Evolutionary conservation across 2,888 invertebrate genomes (phyloP).

Genomic region (Apeira syringaria): DNA sequence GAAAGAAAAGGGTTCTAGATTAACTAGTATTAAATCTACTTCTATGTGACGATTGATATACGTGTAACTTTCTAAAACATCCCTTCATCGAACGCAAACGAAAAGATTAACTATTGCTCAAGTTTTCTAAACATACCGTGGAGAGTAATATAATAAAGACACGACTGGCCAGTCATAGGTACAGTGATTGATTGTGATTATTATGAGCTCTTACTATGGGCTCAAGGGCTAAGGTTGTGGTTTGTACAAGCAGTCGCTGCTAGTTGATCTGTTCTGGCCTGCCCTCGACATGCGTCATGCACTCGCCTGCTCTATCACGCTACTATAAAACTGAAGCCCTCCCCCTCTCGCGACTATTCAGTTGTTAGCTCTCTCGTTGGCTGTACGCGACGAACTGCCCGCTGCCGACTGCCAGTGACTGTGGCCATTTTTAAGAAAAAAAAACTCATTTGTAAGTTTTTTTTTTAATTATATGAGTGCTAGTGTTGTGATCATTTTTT

Average conservation of each 20-base stretch:
- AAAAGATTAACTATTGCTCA: no score
- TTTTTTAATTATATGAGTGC: constrained; percentile 5
- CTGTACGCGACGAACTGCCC: constrained; percentile 32
- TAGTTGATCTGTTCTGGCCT: constrained; percentile 23
- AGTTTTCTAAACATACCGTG: no score
- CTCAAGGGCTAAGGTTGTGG: no score
- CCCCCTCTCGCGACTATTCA: constrained; percentile 56
- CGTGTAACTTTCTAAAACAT: no score
- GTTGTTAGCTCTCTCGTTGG: constrained; percentile 39
- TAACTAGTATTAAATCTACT: no score
- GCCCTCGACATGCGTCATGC: constrained; percentile 49
- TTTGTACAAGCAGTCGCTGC: constrained; percentile 29
- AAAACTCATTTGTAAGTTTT: constrained; percentile 50
- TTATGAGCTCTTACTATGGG: no score
- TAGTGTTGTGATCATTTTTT: constrained; percentile 10
- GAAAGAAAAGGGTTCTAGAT: no score
- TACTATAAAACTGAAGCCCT: constrained; percentile 52
- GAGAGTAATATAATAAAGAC: no score
- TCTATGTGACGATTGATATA: no score
- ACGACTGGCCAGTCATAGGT: no score
- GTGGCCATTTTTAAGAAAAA: constrained; percentile 37
- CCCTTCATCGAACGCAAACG: no score
- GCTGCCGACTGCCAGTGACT: constrained; percentile 17
- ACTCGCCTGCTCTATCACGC: constrained; percentile 23
- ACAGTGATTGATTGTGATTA: no score